Percentiles rank a stretch among this genome's conserved stretches.
Conservation (phyloP, 2,888 invertebrate genomes). For the Alloplasta piceator region DNA sequence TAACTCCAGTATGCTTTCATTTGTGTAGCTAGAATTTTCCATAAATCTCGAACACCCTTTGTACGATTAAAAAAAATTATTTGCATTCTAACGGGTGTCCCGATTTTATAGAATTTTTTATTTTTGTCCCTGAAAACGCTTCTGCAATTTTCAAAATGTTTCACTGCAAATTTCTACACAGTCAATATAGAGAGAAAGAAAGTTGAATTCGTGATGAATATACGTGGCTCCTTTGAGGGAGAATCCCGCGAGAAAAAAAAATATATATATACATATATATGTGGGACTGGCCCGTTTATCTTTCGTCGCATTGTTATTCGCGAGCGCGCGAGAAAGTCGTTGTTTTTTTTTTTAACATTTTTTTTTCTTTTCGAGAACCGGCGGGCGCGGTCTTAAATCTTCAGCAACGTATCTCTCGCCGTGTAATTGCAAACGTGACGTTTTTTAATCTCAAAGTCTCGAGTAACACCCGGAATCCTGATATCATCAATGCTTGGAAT, state of each 20-base stretch:
- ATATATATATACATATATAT: too few species aligned
- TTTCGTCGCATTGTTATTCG: slow-evolving; percentile 53
- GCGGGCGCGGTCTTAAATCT: slow-evolving; percentile 56
- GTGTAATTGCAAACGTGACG: slow-evolving; percentile 33
- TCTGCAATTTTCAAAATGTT: too few species aligned
- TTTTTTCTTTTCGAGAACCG: slow-evolving; percentile 22
- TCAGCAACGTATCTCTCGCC: slow-evolving; percentile 22
- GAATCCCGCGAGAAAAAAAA: slow-evolving; percentile 4
- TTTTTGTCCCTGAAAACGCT: too few species aligned
- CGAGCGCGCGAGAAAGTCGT: slow-evolving; percentile 30
- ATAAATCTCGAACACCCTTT: too few species aligned
- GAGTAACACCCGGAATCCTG: slow-evolving; percentile 17
- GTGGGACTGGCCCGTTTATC: slow-evolving; percentile 30
- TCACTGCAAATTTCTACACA: too few species aligned
- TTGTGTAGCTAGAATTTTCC: too few species aligned
- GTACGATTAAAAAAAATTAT: too few species aligned
- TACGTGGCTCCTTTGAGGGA: slow-evolving; percentile 3
- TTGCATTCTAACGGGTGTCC: too few species aligned
- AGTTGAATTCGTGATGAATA: slow-evolving; percentile 55
- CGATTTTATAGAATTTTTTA: too few species aligned
- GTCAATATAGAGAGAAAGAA: slow-evolving; percentile 45
- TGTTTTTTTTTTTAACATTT: slow-evolving; percentile 11
- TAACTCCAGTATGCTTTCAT: too few species aligned
- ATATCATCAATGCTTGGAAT: slow-evolving; percentile 14
- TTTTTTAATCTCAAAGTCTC: slow-evolving; percentile 11